Conservation (phyloP, 2,113 vertebrate genomes). For the Engystomops pustulosus region DNA sequence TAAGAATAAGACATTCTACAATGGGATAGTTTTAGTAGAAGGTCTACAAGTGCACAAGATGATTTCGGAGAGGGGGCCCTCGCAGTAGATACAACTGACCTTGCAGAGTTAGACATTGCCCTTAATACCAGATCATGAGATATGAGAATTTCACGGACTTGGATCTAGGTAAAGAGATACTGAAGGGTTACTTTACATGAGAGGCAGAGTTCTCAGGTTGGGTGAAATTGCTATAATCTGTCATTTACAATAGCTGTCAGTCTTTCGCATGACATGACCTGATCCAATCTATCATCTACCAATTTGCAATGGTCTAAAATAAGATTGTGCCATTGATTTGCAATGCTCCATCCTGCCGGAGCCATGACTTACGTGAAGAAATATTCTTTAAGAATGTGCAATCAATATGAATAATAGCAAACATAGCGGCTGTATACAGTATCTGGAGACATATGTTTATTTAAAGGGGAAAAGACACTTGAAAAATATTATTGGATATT, state of each 20-base stretch:
- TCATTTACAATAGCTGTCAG: constrained; percentile 44
- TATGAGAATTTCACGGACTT: not conserved
- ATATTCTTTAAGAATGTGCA: constrained; percentile 15
- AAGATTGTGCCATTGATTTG: constrained; percentile 50
- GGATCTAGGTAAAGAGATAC: not conserved
- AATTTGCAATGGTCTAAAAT: constrained; percentile 48
- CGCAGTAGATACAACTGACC: not conserved
- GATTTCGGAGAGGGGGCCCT: not conserved
- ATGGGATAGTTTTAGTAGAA: not conserved
- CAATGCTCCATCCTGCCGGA: constrained; percentile 10
- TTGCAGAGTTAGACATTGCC: not conserved
- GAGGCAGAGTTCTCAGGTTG: constrained; percentile 7
- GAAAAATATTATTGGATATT: not conserved
- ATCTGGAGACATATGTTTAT: not conserved
- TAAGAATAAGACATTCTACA: not conserved
- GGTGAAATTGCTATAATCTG: constrained; percentile 35
- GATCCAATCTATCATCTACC: constrained; percentile 47
- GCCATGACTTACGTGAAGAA: constrained; percentile 10
- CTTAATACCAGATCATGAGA: not conserved
- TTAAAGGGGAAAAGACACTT: not conserved
- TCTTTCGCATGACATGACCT: constrained; percentile 41
- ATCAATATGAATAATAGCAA: constrained; percentile 18
- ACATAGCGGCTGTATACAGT: not conserved
- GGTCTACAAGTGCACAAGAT: not conserved
- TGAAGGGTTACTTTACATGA: constrained; percentile 20